A percentile compares a stretch with the other conserved stretches of the same genome.
Conservation (phyloP, 2,113 vertebrate species). For the Rhabdomys dilectus region DNA sequence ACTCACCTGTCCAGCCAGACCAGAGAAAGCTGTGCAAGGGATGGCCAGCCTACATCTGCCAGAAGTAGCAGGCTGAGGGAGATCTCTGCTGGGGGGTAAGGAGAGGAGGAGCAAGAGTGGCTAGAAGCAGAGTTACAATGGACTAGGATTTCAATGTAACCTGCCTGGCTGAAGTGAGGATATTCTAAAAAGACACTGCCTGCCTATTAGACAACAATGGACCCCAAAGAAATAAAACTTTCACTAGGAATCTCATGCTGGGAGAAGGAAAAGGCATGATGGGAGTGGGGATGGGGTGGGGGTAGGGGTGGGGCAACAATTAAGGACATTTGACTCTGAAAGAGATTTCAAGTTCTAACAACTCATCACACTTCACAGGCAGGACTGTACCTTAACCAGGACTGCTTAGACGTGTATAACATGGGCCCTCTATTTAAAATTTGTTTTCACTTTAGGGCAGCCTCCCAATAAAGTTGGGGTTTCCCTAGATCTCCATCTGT, state of each 20-base stretch:
- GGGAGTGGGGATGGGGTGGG: not conserved
- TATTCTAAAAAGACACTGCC: not conserved
- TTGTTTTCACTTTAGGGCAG: not conserved
- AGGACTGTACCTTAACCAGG: not conserved
- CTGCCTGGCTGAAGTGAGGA: not conserved
- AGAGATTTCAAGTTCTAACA: not conserved
- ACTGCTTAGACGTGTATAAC: not conserved
- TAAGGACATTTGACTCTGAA: not conserved
- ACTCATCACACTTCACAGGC: not conserved
- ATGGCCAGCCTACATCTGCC: not conserved
- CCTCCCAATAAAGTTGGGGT: not conserved
- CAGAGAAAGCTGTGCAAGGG: not conserved
- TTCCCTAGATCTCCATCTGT: not conserved
- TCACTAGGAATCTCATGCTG: not conserved
- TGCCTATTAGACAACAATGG: not conserved
- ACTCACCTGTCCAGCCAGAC: not conserved
- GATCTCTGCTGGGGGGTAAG: constrained; percentile 30
- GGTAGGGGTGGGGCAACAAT: not conserved
- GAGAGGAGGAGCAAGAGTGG: not conserved
- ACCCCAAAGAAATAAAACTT: not conserved
- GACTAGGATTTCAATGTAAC: not conserved
- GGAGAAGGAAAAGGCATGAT: not conserved
- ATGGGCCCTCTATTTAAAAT: not conserved
- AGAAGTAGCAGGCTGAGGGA: not conserved
- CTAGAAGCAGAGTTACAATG: not conserved